Evolutionary conservation across 1,140 invertebrate species (phyloP), one percentile per base, ranked within the genome.

Genomic region (Drosophila rhopaloa): DNA sequence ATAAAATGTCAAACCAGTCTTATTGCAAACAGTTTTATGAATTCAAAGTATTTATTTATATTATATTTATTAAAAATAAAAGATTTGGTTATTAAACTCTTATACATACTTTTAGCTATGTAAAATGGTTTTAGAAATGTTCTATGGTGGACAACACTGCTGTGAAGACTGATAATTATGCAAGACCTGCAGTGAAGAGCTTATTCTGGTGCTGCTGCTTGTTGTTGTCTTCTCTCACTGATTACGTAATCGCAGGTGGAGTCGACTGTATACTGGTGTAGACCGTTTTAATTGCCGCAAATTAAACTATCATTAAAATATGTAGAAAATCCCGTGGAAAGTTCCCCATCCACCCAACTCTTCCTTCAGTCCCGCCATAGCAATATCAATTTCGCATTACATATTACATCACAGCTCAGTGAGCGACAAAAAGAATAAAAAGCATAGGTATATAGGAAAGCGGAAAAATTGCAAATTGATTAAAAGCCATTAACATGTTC

Each of bases 401-500:
- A 83, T 53, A 66, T 60, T 74, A 75, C 54, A 71, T 76, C 62
- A 73, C 71, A 85, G 79, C 57, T 51, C 57, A 81, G 46, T n/a
- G 55, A 66, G 41, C 43, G 27, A 63, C 44, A 41, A 37, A n/a
- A 44, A 35, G 9, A 51, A 40, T 44, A 41, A 9, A 47, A 24
- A 5, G n/a, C 24, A n/a, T 41, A 38, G 24, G 9, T 48, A 41
- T 41, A 50, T 29, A 16, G 50, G 27, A 58, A 71, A 41, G 44
- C 63, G 37, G 60, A 71, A 79, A 82, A 79, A 79, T 80, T 24
- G 77, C 53, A 89, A 89, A 89, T 89, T 89, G 84, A 89, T 89
- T 89, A 89, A 89, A 89, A 81, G 27, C 81, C 85, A 89, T 89
- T 89, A 89, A 89, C 84, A 89, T 89, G 84, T 89, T 89, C 77